Conservation (phyloP, 2,888 invertebrate genomes). For the Lamproptera curius region DNA sequence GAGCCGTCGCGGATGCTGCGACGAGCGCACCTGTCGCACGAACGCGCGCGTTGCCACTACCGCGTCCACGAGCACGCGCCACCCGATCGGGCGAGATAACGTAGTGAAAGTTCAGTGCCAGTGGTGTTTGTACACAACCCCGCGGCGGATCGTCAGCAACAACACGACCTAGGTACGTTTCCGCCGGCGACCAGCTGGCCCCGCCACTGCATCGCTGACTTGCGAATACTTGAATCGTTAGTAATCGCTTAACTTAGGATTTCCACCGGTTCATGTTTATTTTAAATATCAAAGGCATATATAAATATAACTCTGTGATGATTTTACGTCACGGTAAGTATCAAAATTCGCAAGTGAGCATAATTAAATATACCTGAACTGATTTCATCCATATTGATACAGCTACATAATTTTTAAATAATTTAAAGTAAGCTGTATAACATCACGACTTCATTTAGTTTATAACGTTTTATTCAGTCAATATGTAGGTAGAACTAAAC, state of each 20-base stretch:
- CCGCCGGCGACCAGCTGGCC: slow-evolving; percentile 25
- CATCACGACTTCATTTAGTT: no score
- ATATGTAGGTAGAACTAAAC: background rate
- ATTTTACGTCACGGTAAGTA: no score
- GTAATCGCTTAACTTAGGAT: slow-evolving; percentile 13
- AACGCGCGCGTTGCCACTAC: slow-evolving; percentile 30
- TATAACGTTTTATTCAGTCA: no score
- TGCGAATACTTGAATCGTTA: slow-evolving; percentile 45
- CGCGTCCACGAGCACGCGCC: background rate
- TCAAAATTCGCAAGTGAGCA: no score
- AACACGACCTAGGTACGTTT: slow-evolving; percentile 63
- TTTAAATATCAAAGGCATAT: background rate
- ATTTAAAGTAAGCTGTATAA: no score
- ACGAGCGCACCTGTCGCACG: slow-evolving; percentile 57
- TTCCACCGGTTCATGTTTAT: background rate
- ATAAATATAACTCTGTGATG: no score
- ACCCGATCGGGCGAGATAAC: slow-evolving; percentile 42
- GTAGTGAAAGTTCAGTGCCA: slow-evolving; percentile 58
- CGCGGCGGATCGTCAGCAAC: slow-evolving; percentile 48
- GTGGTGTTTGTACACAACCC: slow-evolving; percentile 41
- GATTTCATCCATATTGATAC: no score
- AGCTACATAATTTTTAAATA: no score
- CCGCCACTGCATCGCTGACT: slow-evolving; percentile 36
- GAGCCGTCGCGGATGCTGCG: slow-evolving; percentile 69
- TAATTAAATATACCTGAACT: no score